phyloP scores from a whole-genome alignment of 2,888 invertebrate genomes.

The Campoplex capitator region DNA sequence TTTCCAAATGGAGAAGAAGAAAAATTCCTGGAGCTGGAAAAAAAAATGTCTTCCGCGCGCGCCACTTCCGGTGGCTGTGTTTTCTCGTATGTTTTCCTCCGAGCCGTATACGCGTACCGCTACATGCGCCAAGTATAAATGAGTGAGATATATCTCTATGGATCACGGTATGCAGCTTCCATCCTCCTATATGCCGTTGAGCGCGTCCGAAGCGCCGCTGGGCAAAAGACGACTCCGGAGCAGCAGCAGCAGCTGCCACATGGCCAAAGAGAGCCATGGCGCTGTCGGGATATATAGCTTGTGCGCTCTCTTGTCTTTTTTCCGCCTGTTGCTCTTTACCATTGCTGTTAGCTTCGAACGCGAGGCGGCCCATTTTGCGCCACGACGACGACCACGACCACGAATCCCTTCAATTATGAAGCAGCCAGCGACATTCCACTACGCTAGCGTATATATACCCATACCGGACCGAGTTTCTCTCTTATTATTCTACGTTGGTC shows the following conservation, averaged over 20 bases:
- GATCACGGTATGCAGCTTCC: conserved; percentile 21
- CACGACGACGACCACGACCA: conserved; percentile 59
- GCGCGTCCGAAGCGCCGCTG: conserved; percentile 38
- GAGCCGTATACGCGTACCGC: background rate
- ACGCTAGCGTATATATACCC: conserved; percentile 85
- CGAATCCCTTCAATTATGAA: conserved; percentile 79
- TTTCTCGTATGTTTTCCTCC: background rate
- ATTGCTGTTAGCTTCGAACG: background rate
- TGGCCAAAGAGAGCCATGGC: conserved; percentile 39
- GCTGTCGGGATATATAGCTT: conserved; percentile 7
- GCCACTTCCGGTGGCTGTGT: background rate
- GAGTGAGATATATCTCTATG: background rate
- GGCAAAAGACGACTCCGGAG: conserved; percentile 52
- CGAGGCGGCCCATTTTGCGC: background rate
- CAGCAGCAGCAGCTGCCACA: conserved; percentile 60
- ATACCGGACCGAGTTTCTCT: conserved; percentile 86
- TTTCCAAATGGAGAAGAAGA: too few species aligned
- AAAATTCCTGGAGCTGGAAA: too few species aligned
- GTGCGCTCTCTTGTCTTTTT: conserved; percentile 24
- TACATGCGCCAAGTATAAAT: background rate
- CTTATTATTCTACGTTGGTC: background rate
- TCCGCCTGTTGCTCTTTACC: conserved; percentile 21
- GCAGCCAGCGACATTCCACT: conserved; percentile 76
- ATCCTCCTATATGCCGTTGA: background rate
- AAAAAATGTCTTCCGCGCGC: too few species aligned